These are phyloP conservation scores for Ganaspis sp. DNA, from an alignment of 1,140 invertebrate genomes.

Conservation along the genomic window DNA sequence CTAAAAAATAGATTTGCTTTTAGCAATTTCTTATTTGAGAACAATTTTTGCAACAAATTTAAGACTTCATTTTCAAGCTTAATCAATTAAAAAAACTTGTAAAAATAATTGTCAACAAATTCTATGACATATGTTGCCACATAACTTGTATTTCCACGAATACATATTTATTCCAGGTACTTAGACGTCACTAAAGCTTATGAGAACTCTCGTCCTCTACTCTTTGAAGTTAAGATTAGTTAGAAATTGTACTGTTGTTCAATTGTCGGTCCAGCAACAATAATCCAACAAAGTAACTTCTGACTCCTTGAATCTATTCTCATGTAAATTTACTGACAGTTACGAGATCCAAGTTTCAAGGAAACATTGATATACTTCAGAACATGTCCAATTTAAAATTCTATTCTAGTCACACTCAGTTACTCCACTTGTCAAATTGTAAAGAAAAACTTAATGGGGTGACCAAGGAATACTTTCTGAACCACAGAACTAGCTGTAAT, in stretches of 20 bases:
- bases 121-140: no score
- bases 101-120: no score
- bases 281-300: constrained; percentile 8
- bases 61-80: no score
- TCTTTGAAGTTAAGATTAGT: not conserved
- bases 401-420: not conserved
- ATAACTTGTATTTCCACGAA: no score
- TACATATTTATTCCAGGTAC: not conserved
- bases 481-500: constrained; percentile 22
- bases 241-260: constrained; percentile 3
- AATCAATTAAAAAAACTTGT: no score
- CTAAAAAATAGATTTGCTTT: no score
- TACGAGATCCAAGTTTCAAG: not conserved
- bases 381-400: not conserved
- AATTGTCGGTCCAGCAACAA: constrained; percentile 21
- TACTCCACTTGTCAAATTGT: not conserved
- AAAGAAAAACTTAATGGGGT: not conserved
- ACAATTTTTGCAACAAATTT: no score
- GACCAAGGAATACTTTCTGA: constrained; percentile 17
- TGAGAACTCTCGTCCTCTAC: not conserved
- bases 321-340: constrained; percentile 5
- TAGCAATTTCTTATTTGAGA: no score
- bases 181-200: not conserved
- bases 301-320: constrained; percentile 20
- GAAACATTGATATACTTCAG: not conserved